These are phyloP conservation scores for Paramuricea clavata DNA, from an alignment of 92 coral and sea anemone species.

Conservation along the genomic window DNA sequence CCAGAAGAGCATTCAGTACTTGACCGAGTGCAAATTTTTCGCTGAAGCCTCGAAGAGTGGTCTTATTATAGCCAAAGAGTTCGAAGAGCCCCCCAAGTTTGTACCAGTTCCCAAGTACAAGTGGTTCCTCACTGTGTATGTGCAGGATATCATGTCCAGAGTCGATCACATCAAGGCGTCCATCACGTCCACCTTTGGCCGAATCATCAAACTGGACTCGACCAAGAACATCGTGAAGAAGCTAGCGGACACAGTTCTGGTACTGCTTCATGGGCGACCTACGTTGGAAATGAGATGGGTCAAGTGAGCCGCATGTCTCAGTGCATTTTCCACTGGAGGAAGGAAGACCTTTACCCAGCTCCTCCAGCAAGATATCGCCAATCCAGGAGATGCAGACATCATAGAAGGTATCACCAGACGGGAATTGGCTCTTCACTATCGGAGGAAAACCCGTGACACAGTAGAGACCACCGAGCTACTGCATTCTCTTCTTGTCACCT, in stretches of 20 bases:
- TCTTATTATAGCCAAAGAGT: background rate
- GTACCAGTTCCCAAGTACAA: conserved; percentile 49
- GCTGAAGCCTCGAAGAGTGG: conserved; percentile 39
- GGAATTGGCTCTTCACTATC: conserved; percentile 70
- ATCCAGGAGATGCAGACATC: conserved; percentile 57
- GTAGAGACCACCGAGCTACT: conserved; percentile 34
- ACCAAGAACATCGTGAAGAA: conserved; percentile 61
- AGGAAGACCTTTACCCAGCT: conserved; percentile 54
- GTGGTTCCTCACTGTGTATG: conserved; percentile 74
- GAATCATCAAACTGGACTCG: conserved; percentile 64
- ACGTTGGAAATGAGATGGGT: conserved; percentile 51
- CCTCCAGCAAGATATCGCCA: background rate
- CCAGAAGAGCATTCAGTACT: conserved; percentile 42
- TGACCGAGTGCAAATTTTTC: conserved; percentile 63
- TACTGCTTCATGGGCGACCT: conserved; percentile 57
- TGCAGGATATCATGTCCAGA: conserved; percentile 50
- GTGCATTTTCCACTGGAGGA: conserved; percentile 64
- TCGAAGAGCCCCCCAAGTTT: conserved; percentile 58
- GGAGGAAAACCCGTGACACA: conserved; percentile 63
- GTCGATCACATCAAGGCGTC: conserved; percentile 57
- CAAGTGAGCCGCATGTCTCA: conserved; percentile 64
- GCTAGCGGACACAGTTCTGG: conserved; percentile 39
- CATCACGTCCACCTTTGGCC: conserved; percentile 69
- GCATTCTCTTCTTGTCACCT: conserved; percentile 45
- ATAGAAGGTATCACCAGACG: conserved; percentile 26